Evolutionary conservation across 2,888 invertebrate genomes (phyloP).

Genomic region (Morpho helenor): DNA sequence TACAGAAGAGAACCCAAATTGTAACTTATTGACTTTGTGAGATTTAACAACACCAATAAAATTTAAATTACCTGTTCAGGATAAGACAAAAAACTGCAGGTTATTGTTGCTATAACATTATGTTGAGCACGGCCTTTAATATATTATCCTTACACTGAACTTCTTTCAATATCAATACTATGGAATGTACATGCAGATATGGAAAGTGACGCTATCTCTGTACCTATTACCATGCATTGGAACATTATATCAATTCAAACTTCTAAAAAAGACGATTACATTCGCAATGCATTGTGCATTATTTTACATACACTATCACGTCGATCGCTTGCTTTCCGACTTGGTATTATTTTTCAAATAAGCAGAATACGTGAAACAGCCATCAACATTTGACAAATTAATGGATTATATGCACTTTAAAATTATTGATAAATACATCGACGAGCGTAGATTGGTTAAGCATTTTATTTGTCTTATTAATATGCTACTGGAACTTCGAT

Average conservation of each 20-base stretch:
- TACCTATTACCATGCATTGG: constrained; percentile 32
- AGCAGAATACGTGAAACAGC: constrained; percentile 28
- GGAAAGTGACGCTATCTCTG: constrained; percentile 63
- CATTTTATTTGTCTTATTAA: constrained; percentile 13
- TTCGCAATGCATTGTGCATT: constrained; percentile 63
- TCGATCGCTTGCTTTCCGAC: constrained; percentile 67
- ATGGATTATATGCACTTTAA: constrained; percentile 26
- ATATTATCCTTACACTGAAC: constrained; percentile 35
- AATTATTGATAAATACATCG: constrained; percentile 6
- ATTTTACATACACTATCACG: constrained; percentile 47
- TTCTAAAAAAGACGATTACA: constrained; percentile 35
- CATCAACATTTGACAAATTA: constrained; percentile 29
- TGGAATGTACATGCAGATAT: constrained; percentile 33
- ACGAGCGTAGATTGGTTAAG: constrained; percentile 11
- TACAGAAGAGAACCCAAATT: no score
- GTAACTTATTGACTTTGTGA: no score
- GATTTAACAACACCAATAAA: no score
- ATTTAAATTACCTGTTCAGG: no score
- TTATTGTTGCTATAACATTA: constrained; percentile 48
- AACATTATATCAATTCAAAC: constrained; percentile 28
- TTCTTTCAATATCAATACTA: constrained; percentile 46
- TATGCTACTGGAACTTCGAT: constrained; percentile 11
- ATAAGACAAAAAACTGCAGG: constrained; percentile 48
- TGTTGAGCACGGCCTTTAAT: constrained; percentile 44
- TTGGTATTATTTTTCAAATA: constrained; percentile 50